Evolutionary conservation across 2,113 vertebrate species (phyloP).

Genomic region (Mystacornis crossleyi): DNA sequence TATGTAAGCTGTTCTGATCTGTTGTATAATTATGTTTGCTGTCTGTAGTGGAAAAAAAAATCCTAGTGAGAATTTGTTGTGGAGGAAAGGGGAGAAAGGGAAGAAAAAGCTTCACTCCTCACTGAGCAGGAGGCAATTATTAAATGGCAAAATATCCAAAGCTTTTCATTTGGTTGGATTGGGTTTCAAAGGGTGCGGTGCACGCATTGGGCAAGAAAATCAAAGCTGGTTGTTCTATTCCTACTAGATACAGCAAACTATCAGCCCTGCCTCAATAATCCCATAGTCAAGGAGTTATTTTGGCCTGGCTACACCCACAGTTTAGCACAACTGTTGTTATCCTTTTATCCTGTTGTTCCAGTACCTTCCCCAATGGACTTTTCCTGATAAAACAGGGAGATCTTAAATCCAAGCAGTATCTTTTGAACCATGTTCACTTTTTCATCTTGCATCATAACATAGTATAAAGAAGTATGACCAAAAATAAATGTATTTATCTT

Average conservation of each 20-base stretch:
- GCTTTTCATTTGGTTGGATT: slow-evolving; percentile 1
- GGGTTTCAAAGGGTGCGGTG: background rate
- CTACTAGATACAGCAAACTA: background rate
- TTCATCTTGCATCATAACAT: background rate
- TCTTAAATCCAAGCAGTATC: background rate
- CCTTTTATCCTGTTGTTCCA: background rate
- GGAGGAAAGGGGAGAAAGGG: background rate
- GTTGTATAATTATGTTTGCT: slow-evolving; percentile 61
- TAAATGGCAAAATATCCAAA: slow-evolving; percentile 10
- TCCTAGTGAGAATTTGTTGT: slow-evolving; percentile 46
- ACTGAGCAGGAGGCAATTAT: background rate
- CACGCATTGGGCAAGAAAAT: background rate
- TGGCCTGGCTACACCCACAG: background rate
- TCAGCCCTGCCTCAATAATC: background rate
- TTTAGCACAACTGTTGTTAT: background rate
- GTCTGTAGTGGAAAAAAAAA: slow-evolving; percentile 29
- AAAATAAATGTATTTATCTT: background rate
- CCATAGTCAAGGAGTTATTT: background rate
- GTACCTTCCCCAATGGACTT: background rate
- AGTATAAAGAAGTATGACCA: background rate
- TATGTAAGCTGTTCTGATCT: slow-evolving; percentile 62
- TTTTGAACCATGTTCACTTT: background rate
- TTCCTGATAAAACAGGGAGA: background rate
- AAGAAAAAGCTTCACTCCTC: slow-evolving; percentile 23
- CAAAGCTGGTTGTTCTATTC: background rate